These are phyloP conservation scores for Gallinago jamesoni DNA, from an alignment of 2,113 vertebrate genomes.

Conservation along the genomic window DNA sequence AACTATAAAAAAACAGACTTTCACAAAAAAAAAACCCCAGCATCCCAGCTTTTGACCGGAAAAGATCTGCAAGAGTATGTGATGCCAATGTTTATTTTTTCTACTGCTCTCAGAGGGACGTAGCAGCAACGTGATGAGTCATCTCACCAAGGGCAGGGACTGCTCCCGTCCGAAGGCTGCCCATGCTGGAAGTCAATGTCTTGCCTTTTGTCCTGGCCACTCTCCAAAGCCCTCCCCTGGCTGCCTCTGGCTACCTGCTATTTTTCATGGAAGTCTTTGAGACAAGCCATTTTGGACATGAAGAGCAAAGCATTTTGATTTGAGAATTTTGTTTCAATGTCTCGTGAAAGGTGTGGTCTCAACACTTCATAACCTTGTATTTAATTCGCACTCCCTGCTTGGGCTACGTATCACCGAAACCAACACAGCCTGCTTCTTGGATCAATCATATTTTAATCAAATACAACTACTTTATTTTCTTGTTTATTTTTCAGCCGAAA, in stretches of 20 bases:
- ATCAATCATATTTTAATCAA: neutral
- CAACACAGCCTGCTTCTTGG: neutral
- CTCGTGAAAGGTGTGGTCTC: neutral
- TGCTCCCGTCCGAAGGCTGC: rapidly evolving
- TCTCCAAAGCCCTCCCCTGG: neutral
- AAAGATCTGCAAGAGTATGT: neutral
- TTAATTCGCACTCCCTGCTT: neutral
- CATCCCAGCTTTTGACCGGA: neutral
- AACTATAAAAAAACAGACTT: neutral
- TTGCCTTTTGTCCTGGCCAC: rapidly evolving
- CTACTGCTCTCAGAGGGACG: neutral
- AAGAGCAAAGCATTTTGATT: neutral
- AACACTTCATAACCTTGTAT: rapidly evolving
- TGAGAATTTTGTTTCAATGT: neutral
- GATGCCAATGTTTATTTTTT: neutral
- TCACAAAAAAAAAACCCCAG: neutral
- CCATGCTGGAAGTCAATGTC: neutral
- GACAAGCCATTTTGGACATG: neutral
- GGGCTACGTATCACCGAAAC: neutral
- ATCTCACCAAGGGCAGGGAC: neutral
- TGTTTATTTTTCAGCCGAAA: neutral
- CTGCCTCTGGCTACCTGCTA: neutral
- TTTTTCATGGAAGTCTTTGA: neutral
- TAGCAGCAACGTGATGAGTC: neutral
- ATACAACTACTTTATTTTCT: neutral